These are phyloP conservation scores for Hyposoter dolosus DNA, from an alignment of 2,888 invertebrate genomes.

Conservation along the genomic window DNA sequence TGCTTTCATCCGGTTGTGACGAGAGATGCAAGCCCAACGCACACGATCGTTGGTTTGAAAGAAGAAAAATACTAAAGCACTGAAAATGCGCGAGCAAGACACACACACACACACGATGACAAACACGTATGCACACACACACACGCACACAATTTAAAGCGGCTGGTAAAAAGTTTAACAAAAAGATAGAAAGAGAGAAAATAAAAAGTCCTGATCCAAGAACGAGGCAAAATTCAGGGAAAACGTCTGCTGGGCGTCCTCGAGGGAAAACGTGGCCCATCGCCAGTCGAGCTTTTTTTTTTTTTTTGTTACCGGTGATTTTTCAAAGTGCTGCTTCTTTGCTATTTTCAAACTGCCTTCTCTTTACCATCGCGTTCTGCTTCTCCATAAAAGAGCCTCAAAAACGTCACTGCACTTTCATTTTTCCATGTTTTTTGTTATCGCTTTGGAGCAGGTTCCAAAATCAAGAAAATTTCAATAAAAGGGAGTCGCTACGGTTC, in stretches of 20 bases:
- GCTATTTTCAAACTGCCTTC: conserved; percentile 22
- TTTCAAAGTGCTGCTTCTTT: conserved; percentile 66
- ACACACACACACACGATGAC: not conserved
- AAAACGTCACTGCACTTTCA: not conserved
- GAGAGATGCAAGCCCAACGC: conserved; percentile 41
- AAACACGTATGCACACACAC: not conserved
- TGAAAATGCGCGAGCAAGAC: conserved; percentile 33
- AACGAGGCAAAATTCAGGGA: conserved; percentile 49
- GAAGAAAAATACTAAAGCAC: conserved; percentile 59
- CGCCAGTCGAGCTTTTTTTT: conserved; percentile 40
- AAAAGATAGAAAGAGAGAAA: conserved; percentile 18
- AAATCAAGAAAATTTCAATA: not conserved
- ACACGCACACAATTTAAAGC: not conserved
- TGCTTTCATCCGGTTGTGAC: conserved; percentile 56
- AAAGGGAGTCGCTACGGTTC: not conserved
- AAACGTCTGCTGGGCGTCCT: conserved; percentile 52
- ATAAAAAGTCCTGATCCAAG: conserved; percentile 44
- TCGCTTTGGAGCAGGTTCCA: not conserved
- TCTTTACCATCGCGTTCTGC: not conserved
- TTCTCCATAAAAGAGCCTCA: not conserved
- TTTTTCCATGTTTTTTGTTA: not conserved
- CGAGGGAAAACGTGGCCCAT: conserved; percentile 65
- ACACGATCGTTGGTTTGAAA: conserved; percentile 45
- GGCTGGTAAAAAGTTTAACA: conserved; percentile 3
- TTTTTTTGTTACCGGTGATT: conserved; percentile 46